Conservation (phyloP, 2,888 invertebrate species). For the Drosophila anomelani region DNA sequence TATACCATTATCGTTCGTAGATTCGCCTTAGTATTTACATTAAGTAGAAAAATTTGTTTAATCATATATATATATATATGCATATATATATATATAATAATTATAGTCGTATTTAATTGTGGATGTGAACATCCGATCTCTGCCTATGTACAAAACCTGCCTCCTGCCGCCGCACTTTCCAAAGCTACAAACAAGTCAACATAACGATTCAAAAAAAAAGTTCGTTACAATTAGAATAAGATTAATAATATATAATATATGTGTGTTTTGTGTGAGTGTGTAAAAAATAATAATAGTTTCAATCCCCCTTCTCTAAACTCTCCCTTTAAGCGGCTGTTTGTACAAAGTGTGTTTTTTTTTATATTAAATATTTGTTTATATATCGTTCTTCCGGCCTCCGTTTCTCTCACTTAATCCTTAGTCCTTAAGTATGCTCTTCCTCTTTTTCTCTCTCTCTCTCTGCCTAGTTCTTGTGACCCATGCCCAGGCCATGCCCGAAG, state of each 20-base stretch:
- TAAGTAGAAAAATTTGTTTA: conserved; percentile 77
- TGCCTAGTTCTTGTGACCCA: conserved; percentile 75
- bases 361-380: neutral
- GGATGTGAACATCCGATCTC: neutral
- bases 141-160: conserved; percentile 59
- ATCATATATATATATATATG: conserved; percentile 45
- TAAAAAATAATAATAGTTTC: conserved; percentile 46
- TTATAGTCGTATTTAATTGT: conserved; percentile 4
- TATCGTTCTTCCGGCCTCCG: conserved; percentile 8
- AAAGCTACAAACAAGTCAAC: conserved; percentile 83
- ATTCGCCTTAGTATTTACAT: conserved; percentile 79
- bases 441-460: neutral
- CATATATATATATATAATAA: conserved; percentile 36
- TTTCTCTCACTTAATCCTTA: conserved; percentile 10
- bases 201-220: conserved; percentile 69
- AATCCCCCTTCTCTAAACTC: neutral
- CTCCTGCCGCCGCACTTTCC: conserved; percentile 22
- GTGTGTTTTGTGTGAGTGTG: neutral
- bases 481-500: conserved; percentile 15
- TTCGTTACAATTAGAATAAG: conserved; percentile 37
- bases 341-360: conserved; percentile 15
- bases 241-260: conserved; percentile 23
- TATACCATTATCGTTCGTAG: conserved; percentile 16
- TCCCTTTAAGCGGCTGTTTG: conserved; percentile 35
- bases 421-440: conserved; percentile 57